A percentile compares a stretch with the other conserved stretches of the same genome.
phyloP scores from a whole-genome alignment of 2,113 vertebrate genomes.

The Zosterops borbonicus region DNA sequence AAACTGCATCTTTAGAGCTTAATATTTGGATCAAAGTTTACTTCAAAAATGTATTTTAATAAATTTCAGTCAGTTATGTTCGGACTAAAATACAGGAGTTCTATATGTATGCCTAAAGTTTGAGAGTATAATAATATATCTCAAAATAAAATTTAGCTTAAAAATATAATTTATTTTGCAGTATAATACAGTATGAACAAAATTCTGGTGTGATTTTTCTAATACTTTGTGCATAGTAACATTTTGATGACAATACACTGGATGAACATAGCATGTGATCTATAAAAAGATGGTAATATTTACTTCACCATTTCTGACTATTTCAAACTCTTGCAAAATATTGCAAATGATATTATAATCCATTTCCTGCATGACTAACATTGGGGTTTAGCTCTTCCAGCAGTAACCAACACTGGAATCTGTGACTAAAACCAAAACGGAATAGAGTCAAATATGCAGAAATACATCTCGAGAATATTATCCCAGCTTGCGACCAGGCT shows the following conservation, averaged over 20 bases:
- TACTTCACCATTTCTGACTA: neutral
- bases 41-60: neutral
- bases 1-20: neutral
- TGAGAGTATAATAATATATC: neutral
- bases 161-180: neutral
- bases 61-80: neutral
- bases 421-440: neutral
- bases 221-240: neutral
- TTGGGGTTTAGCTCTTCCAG: neutral
- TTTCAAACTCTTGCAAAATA: neutral
- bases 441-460: neutral
- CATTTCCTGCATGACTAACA: neutral
- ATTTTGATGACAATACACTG: neutral
- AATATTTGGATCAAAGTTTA: neutral
- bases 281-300: neutral
- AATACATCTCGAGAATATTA: neutral
- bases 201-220: neutral
- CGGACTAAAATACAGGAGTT: neutral
- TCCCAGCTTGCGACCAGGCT: neutral
- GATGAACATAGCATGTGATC: neutral
- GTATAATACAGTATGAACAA: neutral
- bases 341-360: neutral
- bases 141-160: neutral
- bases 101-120: neutral
- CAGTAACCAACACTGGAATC: neutral